phyloP scores from a whole-genome alignment of 2,113 vertebrate genomes.

The Suricata suricatta region DNA sequence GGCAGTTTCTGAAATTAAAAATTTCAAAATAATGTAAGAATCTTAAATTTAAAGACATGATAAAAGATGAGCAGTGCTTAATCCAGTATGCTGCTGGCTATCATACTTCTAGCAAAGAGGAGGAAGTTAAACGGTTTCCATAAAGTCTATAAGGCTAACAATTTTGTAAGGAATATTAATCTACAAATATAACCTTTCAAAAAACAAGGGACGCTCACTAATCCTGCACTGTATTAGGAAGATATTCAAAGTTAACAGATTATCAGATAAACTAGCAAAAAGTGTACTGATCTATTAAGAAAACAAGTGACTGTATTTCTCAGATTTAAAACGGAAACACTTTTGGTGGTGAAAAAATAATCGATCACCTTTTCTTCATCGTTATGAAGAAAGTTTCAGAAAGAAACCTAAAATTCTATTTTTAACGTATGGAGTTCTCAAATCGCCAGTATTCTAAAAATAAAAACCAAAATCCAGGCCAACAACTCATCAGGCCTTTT shows the following conservation, averaged over 20 bases:
- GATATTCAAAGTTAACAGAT: not conserved
- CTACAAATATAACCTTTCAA: constrained; percentile 37
- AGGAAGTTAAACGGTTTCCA: not conserved
- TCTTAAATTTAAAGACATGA: constrained; percentile 22
- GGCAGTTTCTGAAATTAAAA: constrained; percentile 51
- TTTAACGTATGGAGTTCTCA: not conserved
- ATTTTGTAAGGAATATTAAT: not conserved
- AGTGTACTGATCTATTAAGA: constrained; percentile 1
- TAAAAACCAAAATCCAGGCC: not conserved
- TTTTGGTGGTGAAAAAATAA: not conserved
- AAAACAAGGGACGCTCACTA: not conserved
- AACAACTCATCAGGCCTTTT: not conserved
- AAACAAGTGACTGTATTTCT: not conserved
- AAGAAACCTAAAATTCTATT: not conserved
- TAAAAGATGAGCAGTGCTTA: not conserved
- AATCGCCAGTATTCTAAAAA: not conserved
- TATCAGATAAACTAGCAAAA: not conserved
- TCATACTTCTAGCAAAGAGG: not conserved
- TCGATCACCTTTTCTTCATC: not conserved
- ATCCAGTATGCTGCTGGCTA: not conserved
- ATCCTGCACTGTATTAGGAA: constrained; percentile 12
- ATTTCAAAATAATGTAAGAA: constrained; percentile 32
- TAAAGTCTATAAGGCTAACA: not conserved
- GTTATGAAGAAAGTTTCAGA: not conserved
- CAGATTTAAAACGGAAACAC: not conserved